phyloP scores from a whole-genome alignment of 2,888 invertebrate genomes.

The Conops quadrifasciatus region DNA sequence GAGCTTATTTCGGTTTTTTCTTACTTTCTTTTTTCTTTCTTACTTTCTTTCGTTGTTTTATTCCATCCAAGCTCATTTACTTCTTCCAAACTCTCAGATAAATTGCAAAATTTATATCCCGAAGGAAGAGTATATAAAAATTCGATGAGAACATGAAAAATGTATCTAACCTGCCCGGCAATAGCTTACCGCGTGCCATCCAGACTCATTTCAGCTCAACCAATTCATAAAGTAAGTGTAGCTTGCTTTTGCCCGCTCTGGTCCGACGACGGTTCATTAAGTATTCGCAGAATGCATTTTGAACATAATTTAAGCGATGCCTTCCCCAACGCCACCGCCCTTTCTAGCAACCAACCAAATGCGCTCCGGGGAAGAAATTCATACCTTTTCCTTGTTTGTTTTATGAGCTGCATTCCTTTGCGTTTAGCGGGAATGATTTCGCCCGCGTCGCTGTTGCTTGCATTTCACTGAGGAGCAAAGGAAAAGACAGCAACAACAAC shows the following conservation, averaged over 20 bases:
- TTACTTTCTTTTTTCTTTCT: no score
- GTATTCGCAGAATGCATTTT: constrained; percentile 33
- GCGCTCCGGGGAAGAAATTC: constrained; percentile 14
- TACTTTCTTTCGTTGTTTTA: no score
- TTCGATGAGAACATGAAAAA: constrained; percentile 7
- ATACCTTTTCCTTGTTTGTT: constrained; percentile 30
- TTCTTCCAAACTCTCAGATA: no score
- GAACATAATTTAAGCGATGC: constrained; percentile 24
- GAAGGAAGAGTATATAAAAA: constrained; percentile 2
- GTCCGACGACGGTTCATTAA: no score
- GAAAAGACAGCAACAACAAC: neutral
- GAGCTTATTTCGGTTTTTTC: no score
- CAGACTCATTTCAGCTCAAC: neutral
- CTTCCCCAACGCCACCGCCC: neutral
- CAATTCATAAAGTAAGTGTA: neutral
- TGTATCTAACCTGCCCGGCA: neutral
- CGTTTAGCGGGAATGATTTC: constrained; percentile 15
- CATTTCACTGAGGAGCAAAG: neutral
- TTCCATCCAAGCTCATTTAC: no score
- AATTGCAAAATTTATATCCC: constrained; percentile 2
- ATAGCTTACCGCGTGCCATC: constrained; percentile 19
- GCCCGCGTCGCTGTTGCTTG: neutral
- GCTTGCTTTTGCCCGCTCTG: neutral
- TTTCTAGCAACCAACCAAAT: neutral
- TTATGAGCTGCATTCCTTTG: constrained; percentile 26